Evolutionary conservation across 2,797 vertebrate species (phyloP).

Genomic region (Syngnathus rostellatus): DNA sequence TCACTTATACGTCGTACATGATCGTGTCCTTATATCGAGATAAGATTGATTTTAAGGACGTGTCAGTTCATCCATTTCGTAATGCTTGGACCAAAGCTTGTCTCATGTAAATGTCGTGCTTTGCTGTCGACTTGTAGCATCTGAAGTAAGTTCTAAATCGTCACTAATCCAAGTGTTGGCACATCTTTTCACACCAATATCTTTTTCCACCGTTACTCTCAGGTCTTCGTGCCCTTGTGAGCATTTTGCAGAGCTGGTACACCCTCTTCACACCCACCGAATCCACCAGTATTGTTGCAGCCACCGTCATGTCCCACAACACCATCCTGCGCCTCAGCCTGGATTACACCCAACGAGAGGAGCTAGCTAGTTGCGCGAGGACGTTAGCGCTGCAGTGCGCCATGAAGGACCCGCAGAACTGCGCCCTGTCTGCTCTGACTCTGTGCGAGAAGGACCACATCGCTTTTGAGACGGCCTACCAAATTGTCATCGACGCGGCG

Average conservation of each 20-base stretch:
- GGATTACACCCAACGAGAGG: slow-evolving; percentile 92
- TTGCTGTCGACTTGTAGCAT: too few relatives aligned
- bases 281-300: slow-evolving; percentile 93
- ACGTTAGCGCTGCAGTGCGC: slow-evolving; percentile 93
- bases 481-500: slow-evolving; percentile 94
- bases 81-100: too few relatives aligned
- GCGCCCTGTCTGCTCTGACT: slow-evolving; percentile 89
- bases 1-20: neutral
- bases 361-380: slow-evolving; percentile 90
- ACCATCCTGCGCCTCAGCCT: slow-evolving; percentile 93
- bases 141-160: too few relatives aligned
- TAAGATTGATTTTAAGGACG: neutral
- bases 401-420: slow-evolving; percentile 98
- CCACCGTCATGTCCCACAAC: slow-evolving; percentile 94
- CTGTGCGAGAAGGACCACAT: slow-evolving; percentile 98
- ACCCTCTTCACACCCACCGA: slow-evolving; percentile 96
- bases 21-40: neutral
- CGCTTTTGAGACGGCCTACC: slow-evolving; percentile 96
- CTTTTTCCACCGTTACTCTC: slow-evolving; percentile 12
- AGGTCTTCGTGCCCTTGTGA: slow-evolving; percentile 92
- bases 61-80: too few relatives aligned
- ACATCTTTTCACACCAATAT: neutral
- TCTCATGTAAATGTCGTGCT: too few relatives aligned
- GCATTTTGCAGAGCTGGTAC: slow-evolving; percentile 97
- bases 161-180: too few relatives aligned